Conservation (phyloP, 2,888 invertebrate species). For the Mythimna lalbum region DNA sequence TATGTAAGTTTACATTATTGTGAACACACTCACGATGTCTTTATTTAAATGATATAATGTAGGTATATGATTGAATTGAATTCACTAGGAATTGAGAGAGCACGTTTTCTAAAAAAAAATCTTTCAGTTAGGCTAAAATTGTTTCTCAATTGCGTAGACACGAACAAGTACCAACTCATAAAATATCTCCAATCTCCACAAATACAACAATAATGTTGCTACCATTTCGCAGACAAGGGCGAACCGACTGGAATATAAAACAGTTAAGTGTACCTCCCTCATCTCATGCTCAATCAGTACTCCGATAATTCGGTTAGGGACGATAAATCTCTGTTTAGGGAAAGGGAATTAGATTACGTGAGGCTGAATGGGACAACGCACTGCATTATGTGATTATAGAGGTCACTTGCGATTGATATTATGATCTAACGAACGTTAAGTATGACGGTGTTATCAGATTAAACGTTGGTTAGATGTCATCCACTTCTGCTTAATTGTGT, state of each 20-base stretch:
- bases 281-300: constrained; percentile 82
- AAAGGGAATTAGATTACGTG: constrained; percentile 81
- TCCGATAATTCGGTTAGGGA: constrained; percentile 87
- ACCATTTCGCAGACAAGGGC: constrained; percentile 66
- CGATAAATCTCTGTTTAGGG: constrained; percentile 88
- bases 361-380: constrained; percentile 78
- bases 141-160: neutral
- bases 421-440: constrained; percentile 65
- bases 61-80: no score
- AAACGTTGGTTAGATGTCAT: constrained; percentile 51
- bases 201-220: constrained; percentile 27
- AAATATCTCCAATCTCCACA: constrained; percentile 10
- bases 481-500: constrained; percentile 54
- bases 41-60: no score
- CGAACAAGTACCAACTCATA: neutral
- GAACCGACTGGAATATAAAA: constrained; percentile 78
- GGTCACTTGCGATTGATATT: constrained; percentile 78
- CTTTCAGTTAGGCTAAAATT: neutral
- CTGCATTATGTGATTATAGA: constrained; percentile 80
- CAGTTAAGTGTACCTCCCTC: constrained; percentile 77
- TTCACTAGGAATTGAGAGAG: no score
- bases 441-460: constrained; percentile 47
- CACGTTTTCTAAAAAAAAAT: no score
- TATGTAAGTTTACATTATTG: no score
- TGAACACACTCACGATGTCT: no score